A percentile compares a stretch with the other conserved stretches of the same genome.
Conservation (phyloP, 2,113 vertebrate species). For the Stictonetta naevosa region DNA sequence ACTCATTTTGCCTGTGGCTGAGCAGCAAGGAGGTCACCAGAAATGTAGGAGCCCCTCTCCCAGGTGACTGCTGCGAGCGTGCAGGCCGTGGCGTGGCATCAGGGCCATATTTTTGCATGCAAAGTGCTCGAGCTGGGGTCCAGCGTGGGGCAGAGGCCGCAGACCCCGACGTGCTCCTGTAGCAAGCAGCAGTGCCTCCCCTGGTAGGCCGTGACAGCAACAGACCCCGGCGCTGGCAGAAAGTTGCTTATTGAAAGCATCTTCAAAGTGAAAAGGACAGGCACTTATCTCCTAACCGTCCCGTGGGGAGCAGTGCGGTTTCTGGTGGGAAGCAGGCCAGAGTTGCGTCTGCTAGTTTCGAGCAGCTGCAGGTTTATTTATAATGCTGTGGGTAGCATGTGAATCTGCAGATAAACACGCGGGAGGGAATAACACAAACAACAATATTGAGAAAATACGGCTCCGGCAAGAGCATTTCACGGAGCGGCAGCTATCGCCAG, state of each 20-base stretch:
- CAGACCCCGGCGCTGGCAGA: background rate
- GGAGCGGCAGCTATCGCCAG: background rate
- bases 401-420: slow-evolving; percentile 46
- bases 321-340: slow-evolving; percentile 26
- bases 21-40: background rate
- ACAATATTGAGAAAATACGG: background rate
- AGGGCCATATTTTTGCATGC: background rate
- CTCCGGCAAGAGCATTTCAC: background rate
- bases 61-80: background rate
- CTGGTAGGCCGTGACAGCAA: fast-evolving
- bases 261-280: background rate
- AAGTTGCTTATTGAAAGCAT: background rate
- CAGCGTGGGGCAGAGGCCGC: background rate
- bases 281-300: background rate
- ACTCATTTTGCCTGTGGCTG: background rate
- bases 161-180: fast-evolving
- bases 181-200: background rate
- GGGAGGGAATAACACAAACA: slow-evolving; percentile 33
- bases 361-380: slow-evolving; percentile 68
- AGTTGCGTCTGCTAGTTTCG: background rate
- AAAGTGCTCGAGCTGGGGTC: background rate
- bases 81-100: background rate
- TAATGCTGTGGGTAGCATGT: background rate
- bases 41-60: background rate
- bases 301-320: background rate